Evolutionary conservation across 1,140 invertebrate species (phyloP).

Genomic region (Bombus breviceps): DNA sequence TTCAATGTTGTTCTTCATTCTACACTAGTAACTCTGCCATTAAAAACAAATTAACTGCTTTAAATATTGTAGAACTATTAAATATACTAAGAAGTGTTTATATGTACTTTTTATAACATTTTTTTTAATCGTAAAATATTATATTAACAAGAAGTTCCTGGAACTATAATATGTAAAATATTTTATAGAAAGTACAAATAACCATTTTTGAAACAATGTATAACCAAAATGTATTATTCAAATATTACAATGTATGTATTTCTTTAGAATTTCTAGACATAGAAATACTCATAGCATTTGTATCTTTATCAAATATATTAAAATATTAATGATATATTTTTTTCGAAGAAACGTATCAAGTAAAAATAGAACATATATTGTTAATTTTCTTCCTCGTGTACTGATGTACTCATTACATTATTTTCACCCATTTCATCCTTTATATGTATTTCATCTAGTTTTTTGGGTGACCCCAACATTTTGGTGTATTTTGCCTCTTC

Average conservation of each 20-base stretch:
- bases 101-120: neutral
- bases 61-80: neutral
- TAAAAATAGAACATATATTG: conserved; percentile 10
- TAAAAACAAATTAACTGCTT: conserved; percentile 4
- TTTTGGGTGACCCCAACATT: neutral
- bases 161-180: conserved; percentile 9
- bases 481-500: neutral
- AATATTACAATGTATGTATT: conserved; percentile 1
- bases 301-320: conserved; percentile 48
- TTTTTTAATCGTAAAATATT: neutral
- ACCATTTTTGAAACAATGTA: conserved; percentile 16
- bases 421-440: neutral
- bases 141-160: conserved; percentile 2
- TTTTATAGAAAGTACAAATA: conserved; percentile 25
- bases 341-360: conserved; percentile 17
- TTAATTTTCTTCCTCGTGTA: conserved; percentile 22
- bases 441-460: neutral
- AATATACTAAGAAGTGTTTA: conserved; percentile 8
- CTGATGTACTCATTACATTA: neutral
- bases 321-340: conserved; percentile 50
- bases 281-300: conserved; percentile 21
- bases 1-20: neutral
- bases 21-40: neutral
- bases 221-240: conserved; percentile 15
- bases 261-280: neutral